Evolutionary conservation across 2,888 invertebrate species (phyloP), one percentile per base, ranked within the genome.

Genomic region (Pecten maximus): DNA sequence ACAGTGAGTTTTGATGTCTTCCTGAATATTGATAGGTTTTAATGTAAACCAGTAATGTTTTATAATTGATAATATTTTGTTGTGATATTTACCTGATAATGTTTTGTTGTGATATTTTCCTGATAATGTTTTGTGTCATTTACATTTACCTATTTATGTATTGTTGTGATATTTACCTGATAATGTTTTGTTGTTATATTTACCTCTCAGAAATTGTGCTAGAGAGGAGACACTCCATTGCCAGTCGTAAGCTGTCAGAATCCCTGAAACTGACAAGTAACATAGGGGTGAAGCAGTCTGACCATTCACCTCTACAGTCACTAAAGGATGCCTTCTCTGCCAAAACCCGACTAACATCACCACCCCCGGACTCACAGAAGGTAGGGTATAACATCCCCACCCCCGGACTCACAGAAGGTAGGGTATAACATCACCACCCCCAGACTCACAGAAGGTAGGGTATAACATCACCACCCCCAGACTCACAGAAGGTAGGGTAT

Each of bases 241-340:
- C 91, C 23, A 89, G 88, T 4, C 90, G 89, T 87, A 91, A 91
- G 87, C 50, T 88, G 35, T 90, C 91, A 0, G 90, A 90, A 10
- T 74, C 88, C 39, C 40, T 88, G 2, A 39, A 40, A 87, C 44
- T n/a, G n/a, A 40, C 10, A 23, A 40, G 40, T 40, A 44, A 4
- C 19, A 15, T 10, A 35, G 74, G 35, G 10, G 74, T 74, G 74
- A 74, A 74, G 23, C 50, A 91, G 12, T 93, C 93, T 87, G 90
- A 89, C 44, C 92, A 91, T 0, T 93, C 93, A n/a, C 91, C 92
- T 28, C 92, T 94, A 40, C 94, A 94, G 89, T 91, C 92, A 16
- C 54, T 94, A 4, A 92, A 91, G 86, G 94, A 95, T 28, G 92
- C 91, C 0, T 92, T 94, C 54, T 89, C 91, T n/a, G 87, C 91